A percentile compares a stretch with the other conserved stretches of the same genome.
Evolutionary conservation across 2,113 vertebrate genomes (phyloP).

Genomic region (Catagonus wagneri): DNA sequence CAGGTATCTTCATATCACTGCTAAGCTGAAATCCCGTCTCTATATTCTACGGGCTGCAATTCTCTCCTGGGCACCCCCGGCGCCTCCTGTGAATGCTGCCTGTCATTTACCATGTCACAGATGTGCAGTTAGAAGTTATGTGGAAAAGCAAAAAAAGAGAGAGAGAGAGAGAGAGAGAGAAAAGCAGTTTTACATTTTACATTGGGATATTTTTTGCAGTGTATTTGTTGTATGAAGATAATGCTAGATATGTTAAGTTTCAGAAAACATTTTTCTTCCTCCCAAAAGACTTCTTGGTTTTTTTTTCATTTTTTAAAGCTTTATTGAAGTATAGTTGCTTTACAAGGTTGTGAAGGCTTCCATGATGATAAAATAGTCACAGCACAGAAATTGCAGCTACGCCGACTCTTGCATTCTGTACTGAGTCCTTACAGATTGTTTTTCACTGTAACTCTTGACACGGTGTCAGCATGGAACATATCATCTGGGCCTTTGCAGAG

Average conservation of each 20-base stretch:
- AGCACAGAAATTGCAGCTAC: accelerated
- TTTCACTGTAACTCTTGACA: accelerated
- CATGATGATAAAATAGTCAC: neutral
- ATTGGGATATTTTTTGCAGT: neutral
- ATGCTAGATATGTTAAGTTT: neutral
- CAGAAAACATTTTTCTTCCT: slow-evolving; percentile 15
- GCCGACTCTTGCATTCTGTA: neutral
- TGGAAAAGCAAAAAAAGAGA: neutral
- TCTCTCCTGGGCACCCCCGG: neutral
- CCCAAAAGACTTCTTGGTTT: neutral
- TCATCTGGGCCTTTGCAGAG: neutral
- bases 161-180: too few species aligned
- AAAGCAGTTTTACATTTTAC: neutral
- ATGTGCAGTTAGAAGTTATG: neutral
- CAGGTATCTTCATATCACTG: neutral
- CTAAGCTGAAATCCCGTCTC: neutral
- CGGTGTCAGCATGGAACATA: accelerated
- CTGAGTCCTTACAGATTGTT: accelerated
- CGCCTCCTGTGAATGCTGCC: neutral
- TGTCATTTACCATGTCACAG: neutral
- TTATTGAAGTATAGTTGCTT: too few species aligned
- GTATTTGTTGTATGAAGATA: neutral
- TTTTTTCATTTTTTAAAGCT: too few species aligned
- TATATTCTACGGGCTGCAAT: neutral
- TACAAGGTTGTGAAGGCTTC: neutral